A percentile compares a stretch with the other conserved stretches of the same genome.
These are phyloP conservation scores for Enteromius unitaeniatus DNA, from an alignment of 2,797 vertebrate genomes.

Conservation along the genomic window DNA sequence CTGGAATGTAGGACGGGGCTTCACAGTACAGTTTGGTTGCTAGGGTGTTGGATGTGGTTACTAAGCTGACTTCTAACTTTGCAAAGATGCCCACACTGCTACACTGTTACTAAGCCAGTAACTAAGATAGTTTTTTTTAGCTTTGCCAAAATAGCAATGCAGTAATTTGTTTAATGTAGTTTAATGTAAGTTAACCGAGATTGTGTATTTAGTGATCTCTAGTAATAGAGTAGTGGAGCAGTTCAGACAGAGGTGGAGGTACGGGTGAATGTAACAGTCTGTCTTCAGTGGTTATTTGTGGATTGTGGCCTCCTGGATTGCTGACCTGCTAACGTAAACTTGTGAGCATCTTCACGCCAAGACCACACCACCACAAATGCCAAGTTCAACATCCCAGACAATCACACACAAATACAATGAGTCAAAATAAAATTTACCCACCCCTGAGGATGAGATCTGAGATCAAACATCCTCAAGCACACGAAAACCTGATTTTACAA, in stretches of 20 bases:
- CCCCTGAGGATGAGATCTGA: slow-evolving; percentile 6
- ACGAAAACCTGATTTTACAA: neutral
- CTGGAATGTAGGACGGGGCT: slow-evolving; percentile 20
- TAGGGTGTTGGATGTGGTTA: too few species aligned
- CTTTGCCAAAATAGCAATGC: neutral
- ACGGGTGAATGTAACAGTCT: slow-evolving; percentile 13
- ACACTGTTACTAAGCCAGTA: too few species aligned
- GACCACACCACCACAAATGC: slow-evolving; percentile 12
- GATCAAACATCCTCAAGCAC: slow-evolving; percentile 28
- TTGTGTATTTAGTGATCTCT: slow-evolving; percentile 1
- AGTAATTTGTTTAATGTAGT: too few species aligned
- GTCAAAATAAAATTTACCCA: slow-evolving; percentile 28
- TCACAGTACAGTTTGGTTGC: too few species aligned
- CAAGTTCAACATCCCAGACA: slow-evolving; percentile 43
- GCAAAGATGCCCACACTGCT: too few species aligned
- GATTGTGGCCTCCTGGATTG: slow-evolving; percentile 20
- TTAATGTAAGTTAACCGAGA: neutral
- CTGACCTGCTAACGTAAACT: slow-evolving; percentile 47
- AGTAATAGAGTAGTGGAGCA: neutral
- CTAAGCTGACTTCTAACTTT: too few species aligned
- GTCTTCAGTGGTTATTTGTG: slow-evolving; percentile 47
- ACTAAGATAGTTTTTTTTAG: too few species aligned
- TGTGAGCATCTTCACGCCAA: slow-evolving; percentile 43
- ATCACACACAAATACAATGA: slow-evolving; percentile 1
- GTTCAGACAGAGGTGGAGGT: slow-evolving; percentile 25